These are phyloP conservation scores for Drosophila paramelanica DNA, from an alignment of 2,888 invertebrate species.

Conservation along the genomic window DNA sequence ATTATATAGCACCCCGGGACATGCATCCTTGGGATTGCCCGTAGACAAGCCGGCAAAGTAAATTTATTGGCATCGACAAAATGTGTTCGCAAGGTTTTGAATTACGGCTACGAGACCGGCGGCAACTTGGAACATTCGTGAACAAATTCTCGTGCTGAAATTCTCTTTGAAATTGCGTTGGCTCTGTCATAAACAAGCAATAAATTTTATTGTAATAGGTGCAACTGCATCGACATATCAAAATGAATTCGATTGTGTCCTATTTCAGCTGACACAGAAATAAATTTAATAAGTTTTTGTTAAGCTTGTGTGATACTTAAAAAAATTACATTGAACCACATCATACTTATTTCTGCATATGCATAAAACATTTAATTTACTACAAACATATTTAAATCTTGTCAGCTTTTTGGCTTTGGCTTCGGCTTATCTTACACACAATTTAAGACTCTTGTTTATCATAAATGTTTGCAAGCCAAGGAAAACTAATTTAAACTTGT, in stretches of 20 bases:
- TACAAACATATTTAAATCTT: too few relatives aligned
- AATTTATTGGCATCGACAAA: conserved; percentile 17
- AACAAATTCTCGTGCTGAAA: background rate
- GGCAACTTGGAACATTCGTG: background rate
- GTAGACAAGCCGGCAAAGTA: background rate
- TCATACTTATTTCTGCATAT: too few relatives aligned
- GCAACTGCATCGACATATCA: background rate
- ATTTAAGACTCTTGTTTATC: too few relatives aligned
- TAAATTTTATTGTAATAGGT: background rate
- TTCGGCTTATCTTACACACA: too few relatives aligned
- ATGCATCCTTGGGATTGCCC: conserved; percentile 36
- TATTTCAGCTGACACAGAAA: background rate
- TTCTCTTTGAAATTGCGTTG: background rate
- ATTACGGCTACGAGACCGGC: background rate
- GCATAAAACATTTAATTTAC: too few relatives aligned
- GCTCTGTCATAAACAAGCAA: background rate
- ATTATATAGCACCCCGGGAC: conserved; percentile 49
- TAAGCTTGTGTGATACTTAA: background rate
- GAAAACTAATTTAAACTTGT: too few relatives aligned
- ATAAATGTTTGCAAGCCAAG: too few relatives aligned
- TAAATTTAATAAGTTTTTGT: background rate
- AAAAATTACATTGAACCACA: too few relatives aligned
- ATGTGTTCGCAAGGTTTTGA: conserved; percentile 12
- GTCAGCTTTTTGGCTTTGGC: too few relatives aligned
- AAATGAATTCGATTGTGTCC: background rate